Base-by-base conservation (phyloP, 2,113 vertebrate genomes). In the Chaetodon trifascialis region DNA sequence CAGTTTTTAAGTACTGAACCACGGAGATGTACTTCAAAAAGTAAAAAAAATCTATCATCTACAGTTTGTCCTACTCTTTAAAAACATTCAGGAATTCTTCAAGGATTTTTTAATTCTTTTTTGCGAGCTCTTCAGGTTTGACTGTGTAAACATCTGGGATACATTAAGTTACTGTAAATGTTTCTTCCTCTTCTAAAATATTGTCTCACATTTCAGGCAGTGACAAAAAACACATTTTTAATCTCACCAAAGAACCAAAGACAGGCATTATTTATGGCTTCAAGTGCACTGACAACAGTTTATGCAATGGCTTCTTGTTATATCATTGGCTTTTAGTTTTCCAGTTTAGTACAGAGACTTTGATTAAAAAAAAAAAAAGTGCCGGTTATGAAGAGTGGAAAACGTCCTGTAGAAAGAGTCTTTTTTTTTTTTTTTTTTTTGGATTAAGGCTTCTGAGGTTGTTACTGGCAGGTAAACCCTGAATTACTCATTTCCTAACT, bases 401-500 rank as follows among this genome's bases (percentile, higher is more conserved):
- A 86, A 85, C n/a, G 55, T 47, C 81, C 69, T 72, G 34, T 69
- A 83, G 59, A 88, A 91, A 85, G 71, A 87, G 49, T 80, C 42
- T 49, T 14, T 15, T 56, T 47, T 17, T 79, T 76, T 49, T 84
- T 30, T 30, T 30, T 30, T 74, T 55, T 79, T 76, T 49, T 84
- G 78, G 36, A 76, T 93, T 93, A 95, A 95, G 92, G 93, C 94
- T 88, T 86, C 51, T 66, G 83, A 90, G 88, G 90, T 77, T 69
- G 67, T 73, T 76, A 58, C 44, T 88, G 77, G 60, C 71, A 86
- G 75, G 68, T 62, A 73, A 82, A 86, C 62, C 87, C 85, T 81
- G 71, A 89, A 85, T 82, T 63, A 54, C 21, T 73, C 25, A 56
- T 70, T 66, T 71, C 23, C 46, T 75, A 65, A 80, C 65, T 55